Evolutionary conservation across 2,797 vertebrate genomes (phyloP).

Genomic region (Astyanax mexicanus): DNA sequence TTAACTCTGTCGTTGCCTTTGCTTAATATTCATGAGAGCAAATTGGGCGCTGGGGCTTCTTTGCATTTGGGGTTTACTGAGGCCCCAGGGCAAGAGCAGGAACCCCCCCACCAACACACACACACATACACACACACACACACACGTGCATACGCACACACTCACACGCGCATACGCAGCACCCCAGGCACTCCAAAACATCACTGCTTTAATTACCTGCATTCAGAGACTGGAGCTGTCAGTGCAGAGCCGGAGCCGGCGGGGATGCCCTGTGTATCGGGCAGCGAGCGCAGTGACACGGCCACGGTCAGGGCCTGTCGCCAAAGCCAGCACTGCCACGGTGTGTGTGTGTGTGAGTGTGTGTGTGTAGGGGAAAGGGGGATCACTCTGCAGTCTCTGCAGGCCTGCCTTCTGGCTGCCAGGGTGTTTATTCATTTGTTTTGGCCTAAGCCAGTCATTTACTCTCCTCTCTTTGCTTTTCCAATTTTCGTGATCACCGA

Average conservation of each 20-base stretch:
- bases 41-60: conserved; percentile 72
- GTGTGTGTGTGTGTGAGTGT: too few relatives aligned
- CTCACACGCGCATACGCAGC: not conserved
- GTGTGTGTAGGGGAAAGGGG: too few relatives aligned
- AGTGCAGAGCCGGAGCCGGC: conserved; percentile 68
- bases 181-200: conserved; percentile 61
- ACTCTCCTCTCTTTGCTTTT: not conserved
- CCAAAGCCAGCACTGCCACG: too few relatives aligned
- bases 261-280: conserved; percentile 59
- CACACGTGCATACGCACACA: too few relatives aligned
- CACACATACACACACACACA: not conserved
- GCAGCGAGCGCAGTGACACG: conserved; percentile 46
- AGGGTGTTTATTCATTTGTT: not conserved
- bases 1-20: conserved; percentile 59
- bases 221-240: conserved; percentile 71
- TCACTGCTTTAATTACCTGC: conserved; percentile 78
- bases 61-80: conserved; percentile 53
- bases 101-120: not conserved
- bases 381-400: too few relatives aligned
- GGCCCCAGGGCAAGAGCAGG: conserved; percentile 46
- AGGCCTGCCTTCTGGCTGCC: not conserved
- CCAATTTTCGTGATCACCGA: too few relatives aligned
- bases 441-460: not conserved
- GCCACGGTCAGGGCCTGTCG: conserved; percentile 4
- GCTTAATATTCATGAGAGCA: conserved; percentile 84